Conservation (phyloP, 2,888 invertebrate species). For the Craniophora ligustri region DNA sequence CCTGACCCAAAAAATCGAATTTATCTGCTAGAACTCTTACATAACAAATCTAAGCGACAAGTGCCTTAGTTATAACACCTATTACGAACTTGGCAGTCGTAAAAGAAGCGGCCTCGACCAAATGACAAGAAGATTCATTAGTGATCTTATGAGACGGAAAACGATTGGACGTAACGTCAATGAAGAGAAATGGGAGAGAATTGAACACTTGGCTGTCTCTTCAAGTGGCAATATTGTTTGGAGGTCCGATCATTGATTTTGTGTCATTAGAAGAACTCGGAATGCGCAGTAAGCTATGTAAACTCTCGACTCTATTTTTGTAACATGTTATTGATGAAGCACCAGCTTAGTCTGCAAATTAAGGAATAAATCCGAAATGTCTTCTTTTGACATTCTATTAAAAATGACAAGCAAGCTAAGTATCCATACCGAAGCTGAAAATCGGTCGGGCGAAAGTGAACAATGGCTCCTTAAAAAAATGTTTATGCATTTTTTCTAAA, state of each 20-base stretch:
- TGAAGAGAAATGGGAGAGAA: slow-evolving; percentile 50
- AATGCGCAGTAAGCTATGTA: slow-evolving; percentile 5
- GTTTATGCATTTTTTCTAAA: too few relatives aligned
- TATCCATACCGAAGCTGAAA: too few relatives aligned
- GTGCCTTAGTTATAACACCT: slow-evolving; percentile 28
- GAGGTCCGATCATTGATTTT: slow-evolving; percentile 40
- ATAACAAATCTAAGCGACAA: slow-evolving; percentile 20
- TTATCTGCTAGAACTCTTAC: slow-evolving; percentile 10
- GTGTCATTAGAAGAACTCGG: slow-evolving; percentile 28
- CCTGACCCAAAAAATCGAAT: slow-evolving; percentile 8
- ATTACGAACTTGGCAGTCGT: slow-evolving; percentile 39
- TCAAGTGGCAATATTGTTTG: slow-evolving; percentile 52
- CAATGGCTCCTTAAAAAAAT: too few relatives aligned
- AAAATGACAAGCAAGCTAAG: too few relatives aligned
- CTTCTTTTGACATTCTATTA: too few relatives aligned
- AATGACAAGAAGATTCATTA: slow-evolving; percentile 58
- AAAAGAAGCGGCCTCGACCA: slow-evolving; percentile 36
- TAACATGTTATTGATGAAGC: neutral
- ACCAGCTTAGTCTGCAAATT: neutral
- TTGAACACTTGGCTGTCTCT: slow-evolving; percentile 46
- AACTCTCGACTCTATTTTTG: neutral
- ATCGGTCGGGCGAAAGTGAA: too few relatives aligned
- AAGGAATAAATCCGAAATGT: too few relatives aligned
- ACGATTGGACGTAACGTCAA: slow-evolving; percentile 49
- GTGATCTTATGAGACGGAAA: slow-evolving; percentile 51